Percentiles rank a stretch among this genome's conserved stretches.
These are phyloP conservation scores for Wasmannia auropunctata DNA, from an alignment of 1,140 invertebrate genomes.

Conservation along the genomic window DNA sequence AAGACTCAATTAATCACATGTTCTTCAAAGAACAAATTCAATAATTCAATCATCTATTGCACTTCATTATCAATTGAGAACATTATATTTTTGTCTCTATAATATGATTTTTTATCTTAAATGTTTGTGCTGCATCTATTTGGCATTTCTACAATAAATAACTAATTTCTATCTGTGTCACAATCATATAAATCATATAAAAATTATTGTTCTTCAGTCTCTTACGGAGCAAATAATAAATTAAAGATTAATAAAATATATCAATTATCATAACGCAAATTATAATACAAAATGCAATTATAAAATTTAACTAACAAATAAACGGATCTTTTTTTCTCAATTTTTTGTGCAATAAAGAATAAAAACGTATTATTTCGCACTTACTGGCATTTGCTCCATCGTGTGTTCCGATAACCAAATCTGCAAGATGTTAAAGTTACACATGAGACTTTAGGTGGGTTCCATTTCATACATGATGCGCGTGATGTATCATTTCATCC, in stretches of 20 bases:
- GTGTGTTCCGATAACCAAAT: conserved; percentile 90
- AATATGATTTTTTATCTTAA: neutral
- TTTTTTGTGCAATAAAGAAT: neutral
- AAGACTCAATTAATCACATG: neutral
- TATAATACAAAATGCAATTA: neutral
- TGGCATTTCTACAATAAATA: neutral
- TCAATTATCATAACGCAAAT: neutral
- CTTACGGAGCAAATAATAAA: neutral
- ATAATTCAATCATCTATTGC: neutral
- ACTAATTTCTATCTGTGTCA: neutral
- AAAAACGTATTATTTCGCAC: conserved; percentile 77
- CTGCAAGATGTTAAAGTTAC: conserved; percentile 84
- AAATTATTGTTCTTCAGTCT: neutral
- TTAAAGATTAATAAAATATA: neutral
- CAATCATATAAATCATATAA: neutral
- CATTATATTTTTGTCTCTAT: neutral
- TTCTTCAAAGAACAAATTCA: neutral
- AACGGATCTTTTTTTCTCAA: neutral
- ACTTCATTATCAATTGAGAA: neutral
- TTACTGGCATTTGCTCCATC: conserved; percentile 92
- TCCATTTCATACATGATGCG: no score
- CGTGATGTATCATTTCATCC: no score
- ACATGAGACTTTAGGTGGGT: no score
- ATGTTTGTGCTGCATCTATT: neutral
- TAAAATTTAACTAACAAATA: neutral